Conservation (phyloP, 2,888 invertebrate genomes). For the Mesodorylaimus sp. region DNA sequence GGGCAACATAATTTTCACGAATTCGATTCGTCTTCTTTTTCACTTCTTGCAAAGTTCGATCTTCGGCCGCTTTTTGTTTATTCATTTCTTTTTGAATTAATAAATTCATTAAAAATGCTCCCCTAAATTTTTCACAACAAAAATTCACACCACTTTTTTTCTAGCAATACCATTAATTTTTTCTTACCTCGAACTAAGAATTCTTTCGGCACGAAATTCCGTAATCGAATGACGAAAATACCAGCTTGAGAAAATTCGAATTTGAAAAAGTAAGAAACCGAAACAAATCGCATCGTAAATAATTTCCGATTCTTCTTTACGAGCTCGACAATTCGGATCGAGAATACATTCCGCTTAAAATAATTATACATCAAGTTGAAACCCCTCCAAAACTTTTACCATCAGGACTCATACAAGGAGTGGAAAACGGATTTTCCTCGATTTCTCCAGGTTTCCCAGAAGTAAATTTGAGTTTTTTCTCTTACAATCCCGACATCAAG, state of each 20-base stretch:
- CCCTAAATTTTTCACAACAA: constrained; percentile 44
- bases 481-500: too few species aligned
- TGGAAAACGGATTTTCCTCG: too few species aligned
- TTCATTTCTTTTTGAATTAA: constrained; percentile 68
- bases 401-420: too few species aligned
- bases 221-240: constrained; percentile 92
- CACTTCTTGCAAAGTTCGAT: constrained; percentile 67
- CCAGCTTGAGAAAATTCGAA: constrained; percentile 75
- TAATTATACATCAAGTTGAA: too few species aligned
- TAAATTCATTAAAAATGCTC: constrained; percentile 84
- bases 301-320: constrained; percentile 53
- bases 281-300: constrained; percentile 91
- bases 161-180: constrained; percentile 3
- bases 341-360: too few species aligned
- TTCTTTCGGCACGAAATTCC: constrained; percentile 82
- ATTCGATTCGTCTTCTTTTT: constrained; percentile 89
- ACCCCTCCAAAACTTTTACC: too few species aligned
- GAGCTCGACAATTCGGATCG: too few species aligned
- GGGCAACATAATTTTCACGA: constrained; percentile 16
- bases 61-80: constrained; percentile 67
- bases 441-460: too few species aligned
- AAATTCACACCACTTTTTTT: background rate
- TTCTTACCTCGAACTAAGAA: constrained; percentile 64
- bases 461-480: too few species aligned
- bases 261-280: constrained; percentile 70